Evolutionary conservation across 2,888 invertebrate genomes (phyloP).

Genomic region (Steinernema carpocapsae): DNA sequence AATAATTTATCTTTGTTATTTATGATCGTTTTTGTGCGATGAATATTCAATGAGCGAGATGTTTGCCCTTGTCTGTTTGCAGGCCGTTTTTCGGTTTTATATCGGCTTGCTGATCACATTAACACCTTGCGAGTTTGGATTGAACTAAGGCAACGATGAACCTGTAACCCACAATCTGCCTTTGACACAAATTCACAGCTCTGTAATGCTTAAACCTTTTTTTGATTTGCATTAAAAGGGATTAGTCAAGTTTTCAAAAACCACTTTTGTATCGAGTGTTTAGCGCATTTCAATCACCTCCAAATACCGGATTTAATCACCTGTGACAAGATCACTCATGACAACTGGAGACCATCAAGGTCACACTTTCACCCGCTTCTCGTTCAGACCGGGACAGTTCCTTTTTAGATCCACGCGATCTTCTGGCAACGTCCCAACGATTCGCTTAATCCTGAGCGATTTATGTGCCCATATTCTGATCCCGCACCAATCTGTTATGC

Average conservation of each 20-base stretch:
- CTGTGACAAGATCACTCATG: conserved; percentile 18
- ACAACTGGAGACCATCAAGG: conserved; percentile 7
- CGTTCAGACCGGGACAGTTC: too few relatives aligned
- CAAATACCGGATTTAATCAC: background rate
- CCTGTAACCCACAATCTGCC: background rate
- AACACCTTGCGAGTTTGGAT: background rate
- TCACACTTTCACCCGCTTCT: background rate
- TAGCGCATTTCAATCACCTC: too few relatives aligned
- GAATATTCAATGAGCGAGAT: background rate
- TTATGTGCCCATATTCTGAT: conserved; percentile 28
- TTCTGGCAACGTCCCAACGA: background rate
- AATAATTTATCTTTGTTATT: conserved; percentile 1
- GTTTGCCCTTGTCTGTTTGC: conserved; percentile 17
- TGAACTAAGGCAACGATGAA: background rate
- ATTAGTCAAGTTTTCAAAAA: too few relatives aligned
- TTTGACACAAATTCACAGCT: background rate
- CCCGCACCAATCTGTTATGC: conserved; percentile 33
- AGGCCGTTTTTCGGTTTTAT: background rate
- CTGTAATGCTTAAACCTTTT: too few relatives aligned
- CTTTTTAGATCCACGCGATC: too few relatives aligned
- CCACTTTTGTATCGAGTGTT: too few relatives aligned
- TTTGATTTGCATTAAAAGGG: too few relatives aligned
- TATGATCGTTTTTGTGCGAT: conserved; percentile 12
- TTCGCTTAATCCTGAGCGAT: conserved; percentile 28
- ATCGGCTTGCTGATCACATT: background rate